These are phyloP conservation scores for Smittia sp. DNA, from an alignment of 2,888 invertebrate species.

Conservation along the genomic window DNA sequence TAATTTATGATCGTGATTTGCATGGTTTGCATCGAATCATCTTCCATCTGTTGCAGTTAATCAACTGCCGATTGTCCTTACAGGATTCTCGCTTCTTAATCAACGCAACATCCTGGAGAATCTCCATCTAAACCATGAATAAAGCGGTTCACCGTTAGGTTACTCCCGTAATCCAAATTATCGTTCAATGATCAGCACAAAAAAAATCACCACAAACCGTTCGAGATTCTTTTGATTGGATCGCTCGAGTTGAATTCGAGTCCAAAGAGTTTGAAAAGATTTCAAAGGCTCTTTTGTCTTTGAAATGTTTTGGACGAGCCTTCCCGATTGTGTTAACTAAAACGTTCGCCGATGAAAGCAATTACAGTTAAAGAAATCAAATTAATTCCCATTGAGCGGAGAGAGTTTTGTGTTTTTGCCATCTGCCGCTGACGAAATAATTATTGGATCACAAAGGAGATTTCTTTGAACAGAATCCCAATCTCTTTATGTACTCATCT, in stretches of 20 bases:
- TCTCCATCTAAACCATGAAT: neutral
- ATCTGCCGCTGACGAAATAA: conserved; percentile 33
- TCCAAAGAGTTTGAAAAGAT: neutral
- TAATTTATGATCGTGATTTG: conserved; percentile 4
- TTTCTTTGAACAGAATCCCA: conserved; percentile 6
- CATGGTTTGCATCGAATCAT: conserved; percentile 12
- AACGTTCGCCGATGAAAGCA: conserved; percentile 26
- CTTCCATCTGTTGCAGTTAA: conserved; percentile 26
- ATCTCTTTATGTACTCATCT: conserved; percentile 13
- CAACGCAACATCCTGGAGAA: conserved; percentile 24
- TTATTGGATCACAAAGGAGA: conserved; percentile 34
- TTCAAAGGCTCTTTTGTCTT: neutral
- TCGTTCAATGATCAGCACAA: conserved; percentile 38
- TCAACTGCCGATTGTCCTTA: conserved; percentile 6
- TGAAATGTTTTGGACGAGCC: neutral
- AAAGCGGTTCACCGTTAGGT: conserved; percentile 34
- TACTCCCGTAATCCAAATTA: conserved; percentile 10
- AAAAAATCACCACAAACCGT: conserved; percentile 4
- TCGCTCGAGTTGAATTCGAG: neutral
- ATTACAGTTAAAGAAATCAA: conserved; percentile 37
- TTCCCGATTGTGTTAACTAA: neutral
- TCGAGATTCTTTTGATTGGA: neutral
- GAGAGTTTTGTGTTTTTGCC: neutral
- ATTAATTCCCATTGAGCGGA: conserved; percentile 1
- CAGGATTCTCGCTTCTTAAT: conserved; percentile 39